Percentiles rank a stretch among this genome's conserved stretches.
These are phyloP conservation scores for Anticlea derivata DNA, from an alignment of 2,888 invertebrate genomes.

Conservation along the genomic window DNA sequence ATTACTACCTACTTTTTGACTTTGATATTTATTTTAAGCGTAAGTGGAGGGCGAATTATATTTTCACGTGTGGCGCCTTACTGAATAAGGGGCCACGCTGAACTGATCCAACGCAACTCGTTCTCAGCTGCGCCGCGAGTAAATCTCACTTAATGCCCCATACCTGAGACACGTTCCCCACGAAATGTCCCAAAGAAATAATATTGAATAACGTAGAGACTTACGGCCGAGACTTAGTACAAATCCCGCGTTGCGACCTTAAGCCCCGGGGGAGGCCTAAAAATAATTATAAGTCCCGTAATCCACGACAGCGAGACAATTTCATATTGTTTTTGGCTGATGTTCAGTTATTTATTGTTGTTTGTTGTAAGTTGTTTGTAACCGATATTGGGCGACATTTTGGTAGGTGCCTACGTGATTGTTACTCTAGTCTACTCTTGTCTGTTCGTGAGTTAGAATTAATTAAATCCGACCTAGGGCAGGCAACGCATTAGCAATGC, in stretches of 20 bases:
- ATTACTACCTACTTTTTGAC: too few relatives aligned
- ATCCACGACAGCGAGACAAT: conserved; percentile 53
- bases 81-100: neutral
- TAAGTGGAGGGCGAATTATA: neutral
- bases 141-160: conserved; percentile 52
- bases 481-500: too few relatives aligned
- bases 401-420: too few relatives aligned
- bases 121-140: conserved; percentile 21
- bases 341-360: conserved; percentile 14
- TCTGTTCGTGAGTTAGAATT: too few relatives aligned
- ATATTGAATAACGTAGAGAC: conserved; percentile 66
- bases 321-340: conserved; percentile 53
- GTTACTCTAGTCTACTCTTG: too few relatives aligned
- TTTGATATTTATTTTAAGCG: neutral
- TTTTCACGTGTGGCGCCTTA: neutral
- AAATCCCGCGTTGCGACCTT: conserved; percentile 75
- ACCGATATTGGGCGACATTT: neutral
- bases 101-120: conserved; percentile 10
- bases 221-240: conserved; percentile 52
- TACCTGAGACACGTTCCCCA: conserved; percentile 60
- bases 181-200: conserved; percentile 59
- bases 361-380: conserved; percentile 10
- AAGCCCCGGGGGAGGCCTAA: conserved; percentile 66
- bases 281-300: conserved; percentile 61
- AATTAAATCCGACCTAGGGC: too few relatives aligned